phyloP scores from a whole-genome alignment of 2,113 vertebrate species.

The Ceratotherium simum region DNA sequence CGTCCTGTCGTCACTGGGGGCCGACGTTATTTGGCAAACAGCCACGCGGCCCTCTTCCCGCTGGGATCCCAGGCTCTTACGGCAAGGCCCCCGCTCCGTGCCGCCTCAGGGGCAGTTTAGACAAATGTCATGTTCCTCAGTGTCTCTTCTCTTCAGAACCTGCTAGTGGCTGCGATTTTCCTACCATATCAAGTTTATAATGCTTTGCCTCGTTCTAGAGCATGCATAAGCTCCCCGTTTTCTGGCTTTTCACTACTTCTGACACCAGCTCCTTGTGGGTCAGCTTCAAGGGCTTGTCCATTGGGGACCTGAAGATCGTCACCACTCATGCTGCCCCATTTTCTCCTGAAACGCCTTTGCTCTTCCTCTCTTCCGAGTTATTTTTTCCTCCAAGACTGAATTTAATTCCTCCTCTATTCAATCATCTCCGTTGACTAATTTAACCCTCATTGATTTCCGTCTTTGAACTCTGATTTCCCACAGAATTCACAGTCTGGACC shows the following conservation, averaged over 20 bases:
- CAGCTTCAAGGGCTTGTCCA: not conserved
- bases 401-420: not conserved
- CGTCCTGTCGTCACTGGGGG: accelerated
- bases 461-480: not conserved
- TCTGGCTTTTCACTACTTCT: not conserved
- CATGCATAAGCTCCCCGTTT: not conserved
- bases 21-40: accelerated
- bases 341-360: not conserved
- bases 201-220: not conserved
- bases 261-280: accelerated
- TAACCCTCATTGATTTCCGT: not conserved
- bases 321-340: too few species aligned
- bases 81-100: accelerated
- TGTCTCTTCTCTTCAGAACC: not conserved
- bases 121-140: accelerated
- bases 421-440: not conserved
- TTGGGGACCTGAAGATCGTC: too few species aligned
- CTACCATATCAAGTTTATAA: accelerated
- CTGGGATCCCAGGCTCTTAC: not conserved
- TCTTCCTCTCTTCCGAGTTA: not conserved
- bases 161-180: not conserved
- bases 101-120: accelerated
- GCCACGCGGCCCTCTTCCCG: not conserved
- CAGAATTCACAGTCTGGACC: not conserved
- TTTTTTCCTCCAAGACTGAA: not conserved